Evolutionary conservation across 2,113 vertebrate genomes (phyloP).

Genomic region (Ginglymostoma cirratum): DNA sequence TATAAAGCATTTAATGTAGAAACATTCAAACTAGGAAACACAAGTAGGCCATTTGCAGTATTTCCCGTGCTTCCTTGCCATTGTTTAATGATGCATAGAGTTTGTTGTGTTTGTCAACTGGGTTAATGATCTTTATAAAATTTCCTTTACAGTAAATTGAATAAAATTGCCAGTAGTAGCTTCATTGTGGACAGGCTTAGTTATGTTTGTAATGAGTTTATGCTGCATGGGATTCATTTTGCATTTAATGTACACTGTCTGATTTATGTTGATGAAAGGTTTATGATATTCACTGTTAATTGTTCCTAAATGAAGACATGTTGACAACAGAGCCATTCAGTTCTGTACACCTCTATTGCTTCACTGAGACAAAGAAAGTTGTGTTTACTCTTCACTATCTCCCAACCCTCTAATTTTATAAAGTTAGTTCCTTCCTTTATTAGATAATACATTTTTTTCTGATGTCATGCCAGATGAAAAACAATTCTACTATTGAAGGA

Average conservation of each 20-base stretch:
- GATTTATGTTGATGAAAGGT: not conserved
- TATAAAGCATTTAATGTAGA: too few species aligned
- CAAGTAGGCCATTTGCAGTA: too few species aligned
- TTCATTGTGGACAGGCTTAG: not conserved
- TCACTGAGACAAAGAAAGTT: not conserved
- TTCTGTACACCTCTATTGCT: not conserved
- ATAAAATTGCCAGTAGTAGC: not conserved
- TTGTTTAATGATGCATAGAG: not conserved
- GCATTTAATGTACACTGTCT: not conserved
- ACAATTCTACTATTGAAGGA: conserved; percentile 22
- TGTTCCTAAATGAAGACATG: not conserved
- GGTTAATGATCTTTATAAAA: not conserved
- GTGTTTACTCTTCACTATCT: not conserved
- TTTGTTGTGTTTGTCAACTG: not conserved
- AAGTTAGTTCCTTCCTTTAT: conserved; percentile 16
- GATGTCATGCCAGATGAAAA: conserved; percentile 18
- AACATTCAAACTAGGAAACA: too few species aligned
- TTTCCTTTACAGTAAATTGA: not conserved
- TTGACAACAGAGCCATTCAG: not conserved
- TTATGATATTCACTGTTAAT: not conserved
- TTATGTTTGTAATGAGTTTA: not conserved
- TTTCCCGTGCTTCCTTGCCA: not conserved
- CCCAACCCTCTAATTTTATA: not conserved
- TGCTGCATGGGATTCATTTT: not conserved
- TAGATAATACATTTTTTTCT: conserved; percentile 11